phyloP scores from a whole-genome alignment of 2,888 invertebrate genomes.

The Cryptocephalus moraei region DNA sequence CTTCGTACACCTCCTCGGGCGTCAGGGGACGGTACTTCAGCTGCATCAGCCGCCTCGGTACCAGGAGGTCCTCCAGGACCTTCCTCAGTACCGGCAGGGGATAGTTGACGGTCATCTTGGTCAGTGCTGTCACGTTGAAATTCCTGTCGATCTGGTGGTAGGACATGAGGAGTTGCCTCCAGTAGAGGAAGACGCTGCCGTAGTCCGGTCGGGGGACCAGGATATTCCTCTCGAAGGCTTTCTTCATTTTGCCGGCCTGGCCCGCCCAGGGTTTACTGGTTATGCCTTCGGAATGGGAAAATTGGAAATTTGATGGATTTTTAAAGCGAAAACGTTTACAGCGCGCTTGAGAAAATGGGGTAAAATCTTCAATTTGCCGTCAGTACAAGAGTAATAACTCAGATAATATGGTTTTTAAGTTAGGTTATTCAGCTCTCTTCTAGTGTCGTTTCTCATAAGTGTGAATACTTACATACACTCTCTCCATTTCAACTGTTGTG shows the following conservation, averaged over 20 bases:
- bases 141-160: constrained; percentile 49
- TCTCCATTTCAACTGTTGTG: too few species aligned
- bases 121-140: constrained; percentile 48
- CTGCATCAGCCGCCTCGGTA: constrained; percentile 42
- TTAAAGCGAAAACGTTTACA: too few species aligned
- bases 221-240: constrained; percentile 45
- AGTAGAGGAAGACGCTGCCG: constrained; percentile 45
- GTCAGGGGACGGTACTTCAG: constrained; percentile 43
- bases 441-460: too few species aligned
- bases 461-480: too few species aligned
- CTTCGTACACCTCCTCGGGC: constrained; percentile 42
- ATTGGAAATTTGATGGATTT: too few species aligned
- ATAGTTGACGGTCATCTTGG: constrained; percentile 45
- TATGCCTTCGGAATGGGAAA: constrained; percentile 27
- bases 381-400: too few species aligned
- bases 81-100: constrained; percentile 42
- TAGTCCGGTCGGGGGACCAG: constrained; percentile 46
- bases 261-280: constrained; percentile 58
- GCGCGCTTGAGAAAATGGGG: too few species aligned
- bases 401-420: too few species aligned
- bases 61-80: constrained; percentile 39
- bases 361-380: too few species aligned
- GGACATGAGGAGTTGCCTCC: constrained; percentile 47
- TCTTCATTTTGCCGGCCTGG: constrained; percentile 39
- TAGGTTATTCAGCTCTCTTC: too few species aligned